Evolutionary conservation across 2,888 invertebrate genomes (phyloP), one percentile per base, ranked within the genome.

Genomic region (Macrophya alboannulata): DNA sequence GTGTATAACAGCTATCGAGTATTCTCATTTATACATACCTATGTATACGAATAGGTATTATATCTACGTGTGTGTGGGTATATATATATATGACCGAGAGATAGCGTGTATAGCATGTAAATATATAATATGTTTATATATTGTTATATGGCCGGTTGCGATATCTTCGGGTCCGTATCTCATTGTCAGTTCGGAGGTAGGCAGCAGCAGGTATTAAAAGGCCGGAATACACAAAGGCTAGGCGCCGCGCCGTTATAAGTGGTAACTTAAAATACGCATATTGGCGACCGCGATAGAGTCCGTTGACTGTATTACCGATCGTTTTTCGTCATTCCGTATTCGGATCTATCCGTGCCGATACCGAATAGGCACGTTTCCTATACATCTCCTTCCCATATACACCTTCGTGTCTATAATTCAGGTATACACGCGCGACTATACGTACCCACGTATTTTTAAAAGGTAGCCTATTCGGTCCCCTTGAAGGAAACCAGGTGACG

Each of bases 221-320:
- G 72, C 72, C 43, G 25, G 45, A 74, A 43, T 37, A 76, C 45
- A n/a, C 8, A 76, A 21, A 43, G 43, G 76, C 76, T n/a, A 76
- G 48, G 45, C 76, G 45, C 45, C 25, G n/a, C 71, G 31, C 12
- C n/a, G 43, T 43, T 72, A 62, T 25, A 17, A 71, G 71, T 43
- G n/a, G 15, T 8, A 77, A 77, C 37, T 55, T 25, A 62, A 81
- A 31, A 31, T 31, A 31, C n/a, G n/a, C 31, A 59, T 81, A 48
- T 51, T 65, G 25, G 65, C 55, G 83, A 59, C 83, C 83, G 68
- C 83, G 62, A 68, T 83, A 83, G 68, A 83, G 83, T 65, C 68
- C 68, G 83, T 83, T 83, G 83, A 68, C 83, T 83, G 83, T 71
- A 55, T 55, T n/a, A 48, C 68, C 68, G 48, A 68, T 51, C 25